These are phyloP conservation scores for Bugula neritina DNA, from an alignment of 2,888 invertebrate species.

Conservation along the genomic window DNA sequence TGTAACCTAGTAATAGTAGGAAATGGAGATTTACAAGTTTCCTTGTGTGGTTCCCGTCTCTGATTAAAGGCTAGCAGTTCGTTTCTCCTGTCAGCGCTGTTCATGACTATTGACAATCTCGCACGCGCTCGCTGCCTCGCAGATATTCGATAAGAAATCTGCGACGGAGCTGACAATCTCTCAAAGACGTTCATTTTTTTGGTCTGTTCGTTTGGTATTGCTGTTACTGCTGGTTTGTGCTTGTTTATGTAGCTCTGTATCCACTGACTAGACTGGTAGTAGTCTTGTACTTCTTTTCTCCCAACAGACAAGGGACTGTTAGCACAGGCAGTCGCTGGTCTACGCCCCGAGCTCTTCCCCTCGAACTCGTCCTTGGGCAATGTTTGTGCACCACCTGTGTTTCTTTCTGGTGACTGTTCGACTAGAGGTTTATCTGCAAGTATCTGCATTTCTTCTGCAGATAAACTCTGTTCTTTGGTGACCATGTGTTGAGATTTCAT, in stretches of 20 bases:
- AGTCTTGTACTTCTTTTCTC: neutral
- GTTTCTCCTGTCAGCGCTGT: too few species aligned
- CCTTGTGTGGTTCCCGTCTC: slow-evolving; percentile 3
- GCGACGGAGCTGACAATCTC: slow-evolving; percentile 1
- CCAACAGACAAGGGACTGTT: neutral
- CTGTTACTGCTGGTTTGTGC: neutral
- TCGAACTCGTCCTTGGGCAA: too few species aligned
- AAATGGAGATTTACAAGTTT: neutral
- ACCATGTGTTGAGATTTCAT: neutral
- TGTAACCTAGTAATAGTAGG: neutral
- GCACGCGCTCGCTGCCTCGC: slow-evolving; percentile 19
- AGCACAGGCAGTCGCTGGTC: neutral
- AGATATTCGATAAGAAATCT: neutral
- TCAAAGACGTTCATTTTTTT: slow-evolving; percentile 16
- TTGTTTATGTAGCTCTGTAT: neutral
- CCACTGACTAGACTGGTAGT: neutral
- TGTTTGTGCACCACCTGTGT: neutral
- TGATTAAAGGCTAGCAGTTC: neutral
- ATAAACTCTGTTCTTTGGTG: neutral
- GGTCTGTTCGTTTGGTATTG: neutral
- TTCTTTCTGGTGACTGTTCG: neutral
- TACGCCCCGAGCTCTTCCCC: too few species aligned
- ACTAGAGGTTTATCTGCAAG: too few species aligned
- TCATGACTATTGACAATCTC: neutral
- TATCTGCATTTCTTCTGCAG: too few species aligned